Evolutionary conservation across 2,888 invertebrate species (phyloP), one percentile per base, ranked within the genome.

Genomic region (Doris montereyensis): DNA sequence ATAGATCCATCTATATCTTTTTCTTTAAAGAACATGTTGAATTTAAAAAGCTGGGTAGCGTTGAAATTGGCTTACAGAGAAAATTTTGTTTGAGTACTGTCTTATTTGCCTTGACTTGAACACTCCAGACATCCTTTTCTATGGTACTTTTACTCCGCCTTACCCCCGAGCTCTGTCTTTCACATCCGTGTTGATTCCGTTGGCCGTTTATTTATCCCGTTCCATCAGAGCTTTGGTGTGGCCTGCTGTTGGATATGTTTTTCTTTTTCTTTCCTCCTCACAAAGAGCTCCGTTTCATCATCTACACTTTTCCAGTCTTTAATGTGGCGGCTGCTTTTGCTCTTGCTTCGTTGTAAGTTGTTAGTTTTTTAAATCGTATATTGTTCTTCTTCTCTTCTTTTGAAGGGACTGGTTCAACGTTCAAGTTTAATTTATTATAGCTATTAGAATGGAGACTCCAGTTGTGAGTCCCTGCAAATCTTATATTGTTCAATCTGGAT

Each of bases 91-190:
- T 52, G 10, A 8, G 52, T n/a, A n/a, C n/a, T n/a, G n/a, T n/a
- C n/a, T n/a, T n/a, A n/a, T n/a, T n/a, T n/a, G n/a, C n/a, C n/a
- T n/a, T n/a, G n/a, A n/a, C n/a, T n/a, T n/a, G n/a, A n/a, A 21
- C 0, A 8, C 71, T 81, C 88, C 88, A 91, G 90, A 26, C 83
- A 83, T 5, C 99, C 99, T 79, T 97, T 97, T 92, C 92, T 97
- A 1, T 99, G 99, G 99, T 99, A 99, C 92, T 98, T 98, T 91
- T 98, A 98, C 91, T 98, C 98, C 0, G 99, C 97, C 0, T 93
- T 99, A n/a, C 60, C 99, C 99, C 0, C 94, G 99, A 77, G 96
- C 97, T 0, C 93, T 99, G 90, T 96, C 95, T 0, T 93, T 95
- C 0, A 96, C 97, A 30, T 90, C 96, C 30, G 88, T 96, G 8